Evolutionary conservation across 2,888 invertebrate species (phyloP), one percentile per base, ranked within the genome.

Genomic region (Drosophila flavopinicola): DNA sequence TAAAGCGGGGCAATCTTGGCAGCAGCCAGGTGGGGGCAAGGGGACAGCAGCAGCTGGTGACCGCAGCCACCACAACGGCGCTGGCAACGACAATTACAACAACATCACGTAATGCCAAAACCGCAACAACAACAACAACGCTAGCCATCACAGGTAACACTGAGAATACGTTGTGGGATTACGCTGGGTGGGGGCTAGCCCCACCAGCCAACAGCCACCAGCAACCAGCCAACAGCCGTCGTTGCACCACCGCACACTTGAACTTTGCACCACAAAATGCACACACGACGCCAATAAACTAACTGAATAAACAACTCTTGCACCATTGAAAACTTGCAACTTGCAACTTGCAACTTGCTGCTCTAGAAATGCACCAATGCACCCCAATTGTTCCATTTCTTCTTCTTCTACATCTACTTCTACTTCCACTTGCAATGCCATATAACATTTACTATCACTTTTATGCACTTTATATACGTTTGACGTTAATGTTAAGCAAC

Each of bases 71-170:
- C 61, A 87, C 83, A 56, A 84, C 82, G 53, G 72, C 80, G 56
- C 70, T 77, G 65, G 78, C 82, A 67, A 74, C 82, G 67, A 74
- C 78, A 70, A 76, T 78, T 67, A 85, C 83, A 85, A 85, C 84
- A 80, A 80, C 80, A 54, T 77, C 85, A 58, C 68, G 86, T 58
- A 87, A 84, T 66, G 83, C 83, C 68, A 84, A 84, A 64, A 66
- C 78, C 71, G 87, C 75, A 75, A 73, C 73, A 75, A 80, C 71
- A 84, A 74, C 83, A 70, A 83, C 82, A 65, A 87, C 87, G 57
- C 69, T 85, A 45, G 83, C 87, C 77, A 78, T 84, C 48, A 82
- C 84, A 84, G 84, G 84, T 84, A 84, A 85, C 66, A 51, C 45
- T 24, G 30, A 54, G 35, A 68, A 44, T 5, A 29, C 17, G 17